Evolutionary conservation across 2,888 invertebrate genomes (phyloP).

Genomic region (Galerucella calmariensis): DNA sequence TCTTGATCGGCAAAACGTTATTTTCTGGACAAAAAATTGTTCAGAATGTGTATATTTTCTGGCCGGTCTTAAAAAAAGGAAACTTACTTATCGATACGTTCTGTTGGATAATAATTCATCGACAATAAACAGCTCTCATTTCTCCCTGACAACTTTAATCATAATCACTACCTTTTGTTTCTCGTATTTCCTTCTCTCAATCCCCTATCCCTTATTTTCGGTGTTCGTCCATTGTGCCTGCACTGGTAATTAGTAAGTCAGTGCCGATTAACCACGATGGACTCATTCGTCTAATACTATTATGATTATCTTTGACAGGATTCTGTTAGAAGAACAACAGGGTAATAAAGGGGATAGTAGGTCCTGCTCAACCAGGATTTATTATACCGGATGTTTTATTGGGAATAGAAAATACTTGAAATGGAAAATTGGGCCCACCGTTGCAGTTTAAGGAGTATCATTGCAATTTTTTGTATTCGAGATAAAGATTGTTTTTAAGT

Average conservation of each 20-base stretch:
- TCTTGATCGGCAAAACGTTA: no score
- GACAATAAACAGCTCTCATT: slow-evolving; percentile 14
- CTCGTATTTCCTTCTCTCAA: slow-evolving; percentile 3
- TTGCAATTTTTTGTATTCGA: no score
- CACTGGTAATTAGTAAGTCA: slow-evolving; percentile 64
- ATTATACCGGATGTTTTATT: neutral
- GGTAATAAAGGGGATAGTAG: slow-evolving; percentile 40
- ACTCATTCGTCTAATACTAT: slow-evolving; percentile 65
- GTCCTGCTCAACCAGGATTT: slow-evolving; percentile 20
- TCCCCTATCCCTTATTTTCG: slow-evolving; percentile 30
- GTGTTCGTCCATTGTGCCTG: slow-evolving; percentile 59
- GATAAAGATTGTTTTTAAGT: no score
- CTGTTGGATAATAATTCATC: neutral
- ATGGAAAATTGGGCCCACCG: no score
- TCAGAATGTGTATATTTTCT: no score
- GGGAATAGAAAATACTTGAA: no score
- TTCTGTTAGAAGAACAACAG: slow-evolving; percentile 53
- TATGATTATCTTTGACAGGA: slow-evolving; percentile 65
- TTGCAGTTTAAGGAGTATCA: no score
- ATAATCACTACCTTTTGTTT: slow-evolving; percentile 38
- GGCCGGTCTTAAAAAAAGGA: no score
- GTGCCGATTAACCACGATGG: slow-evolving; percentile 65
- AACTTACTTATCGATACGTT: neutral
- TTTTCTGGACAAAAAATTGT: no score
- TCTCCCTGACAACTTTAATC: slow-evolving; percentile 24